A percentile compares a stretch with the other conserved stretches of the same genome.
Evolutionary conservation across 2,888 invertebrate species (phyloP).

Genomic region (Rhyacophila evoluta): DNA sequence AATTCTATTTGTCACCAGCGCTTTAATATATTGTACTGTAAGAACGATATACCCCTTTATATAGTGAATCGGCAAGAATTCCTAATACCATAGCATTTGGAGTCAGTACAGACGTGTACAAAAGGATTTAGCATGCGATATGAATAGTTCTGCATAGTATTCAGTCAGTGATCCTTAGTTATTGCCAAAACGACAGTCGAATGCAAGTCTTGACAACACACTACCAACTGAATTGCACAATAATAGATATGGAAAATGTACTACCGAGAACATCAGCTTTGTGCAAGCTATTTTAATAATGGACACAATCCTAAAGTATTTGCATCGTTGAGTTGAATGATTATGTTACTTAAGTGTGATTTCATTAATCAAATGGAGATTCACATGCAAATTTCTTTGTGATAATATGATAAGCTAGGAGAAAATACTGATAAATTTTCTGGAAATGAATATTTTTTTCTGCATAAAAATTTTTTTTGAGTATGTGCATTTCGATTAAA

Average conservation of each 20-base stretch:
- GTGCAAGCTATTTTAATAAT: conserved; percentile 1
- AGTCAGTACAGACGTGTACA: neutral
- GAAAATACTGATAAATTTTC: no score
- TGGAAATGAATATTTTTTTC: no score
- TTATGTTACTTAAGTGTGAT: neutral
- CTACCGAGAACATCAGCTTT: conserved; percentile 14
- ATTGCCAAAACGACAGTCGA: conserved; percentile 42
- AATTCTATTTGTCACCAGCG: no score
- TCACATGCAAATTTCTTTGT: neutral
- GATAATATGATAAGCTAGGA: no score
- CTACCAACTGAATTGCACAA: conserved; percentile 30
- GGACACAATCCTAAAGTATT: neutral
- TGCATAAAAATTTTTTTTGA: no score
- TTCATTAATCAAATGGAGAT: neutral
- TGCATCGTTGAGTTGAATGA: neutral
- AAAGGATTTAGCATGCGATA: conserved; percentile 34
- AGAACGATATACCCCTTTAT: no score
- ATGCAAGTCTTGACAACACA: conserved; percentile 40
- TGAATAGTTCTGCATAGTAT: conserved; percentile 13
- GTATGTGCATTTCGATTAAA: no score
- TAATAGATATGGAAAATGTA: conserved; percentile 20
- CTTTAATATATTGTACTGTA: no score
- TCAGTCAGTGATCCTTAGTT: conserved; percentile 40
- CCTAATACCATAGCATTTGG: neutral
- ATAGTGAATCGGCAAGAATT: no score